Conservation (phyloP, 1,140 invertebrate genomes). For the Aphis craccivora region DNA sequence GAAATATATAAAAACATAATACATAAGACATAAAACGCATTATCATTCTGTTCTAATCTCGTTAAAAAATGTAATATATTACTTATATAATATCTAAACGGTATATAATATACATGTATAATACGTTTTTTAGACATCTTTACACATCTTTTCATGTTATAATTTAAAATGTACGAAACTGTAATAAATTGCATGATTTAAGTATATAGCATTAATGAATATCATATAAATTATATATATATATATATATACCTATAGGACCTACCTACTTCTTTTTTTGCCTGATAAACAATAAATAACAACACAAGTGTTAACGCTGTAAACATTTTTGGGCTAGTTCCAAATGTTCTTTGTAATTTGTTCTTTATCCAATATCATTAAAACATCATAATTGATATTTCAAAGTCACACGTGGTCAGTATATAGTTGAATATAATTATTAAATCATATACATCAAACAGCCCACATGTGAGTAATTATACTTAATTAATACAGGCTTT, state of each 20-base stretch:
- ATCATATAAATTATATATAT: not conserved
- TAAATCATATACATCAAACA: not conserved
- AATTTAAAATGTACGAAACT: slow-evolving; percentile 12
- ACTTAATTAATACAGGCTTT: not conserved
- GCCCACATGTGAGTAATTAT: not conserved
- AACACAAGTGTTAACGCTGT: not conserved
- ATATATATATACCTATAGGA: not conserved
- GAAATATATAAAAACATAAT: slow-evolving; percentile 10
- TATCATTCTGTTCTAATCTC: not conserved
- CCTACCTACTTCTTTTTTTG: not conserved
- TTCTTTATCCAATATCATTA: slow-evolving; percentile 54
- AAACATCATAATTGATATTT: slow-evolving; percentile 48
- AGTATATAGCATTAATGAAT: not conserved
- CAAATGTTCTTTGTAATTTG: slow-evolving; percentile 24
- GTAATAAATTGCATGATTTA: not conserved
- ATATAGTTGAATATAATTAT: not conserved
- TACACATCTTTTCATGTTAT: slow-evolving; percentile 5
- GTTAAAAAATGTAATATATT: slow-evolving; percentile 17
- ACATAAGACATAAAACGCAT: slow-evolving; percentile 8
- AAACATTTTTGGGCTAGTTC: not conserved
- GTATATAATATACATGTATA: not conserved
- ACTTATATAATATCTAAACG: not conserved
- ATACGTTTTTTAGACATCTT: not conserved
- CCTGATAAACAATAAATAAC: slow-evolving; percentile 2
- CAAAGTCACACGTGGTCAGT: slow-evolving; percentile 26